phyloP scores from a whole-genome alignment of 2,113 vertebrate species.

The Podarcis cretensis region DNA sequence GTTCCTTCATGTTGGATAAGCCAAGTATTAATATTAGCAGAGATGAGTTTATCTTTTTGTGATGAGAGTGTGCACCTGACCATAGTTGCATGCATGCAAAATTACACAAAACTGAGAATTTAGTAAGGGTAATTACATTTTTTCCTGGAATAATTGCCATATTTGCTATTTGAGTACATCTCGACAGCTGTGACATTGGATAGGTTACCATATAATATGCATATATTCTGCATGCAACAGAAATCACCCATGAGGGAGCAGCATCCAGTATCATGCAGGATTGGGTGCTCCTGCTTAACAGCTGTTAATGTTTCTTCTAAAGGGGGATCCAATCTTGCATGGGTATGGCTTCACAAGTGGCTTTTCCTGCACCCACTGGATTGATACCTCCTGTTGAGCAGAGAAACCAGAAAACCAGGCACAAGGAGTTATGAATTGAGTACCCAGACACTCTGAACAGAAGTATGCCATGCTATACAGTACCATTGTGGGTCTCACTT shows the following conservation, averaged over 20 bases:
- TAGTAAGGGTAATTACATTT: neutral
- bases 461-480: neutral
- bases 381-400: too few species aligned
- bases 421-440: neutral
- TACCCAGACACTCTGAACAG: neutral
- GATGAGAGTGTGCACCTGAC: neutral
- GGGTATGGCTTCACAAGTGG: too few species aligned
- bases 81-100: conserved; percentile 14
- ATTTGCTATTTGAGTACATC: neutral
- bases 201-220: neutral
- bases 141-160: neutral
- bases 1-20: conserved; percentile 21
- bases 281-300: too few species aligned
- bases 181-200: neutral
- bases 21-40: conserved; percentile 11
- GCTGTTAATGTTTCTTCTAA: too few species aligned
- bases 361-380: too few species aligned
- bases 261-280: too few species aligned
- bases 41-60: conserved; percentile 18
- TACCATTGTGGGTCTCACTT: too few species aligned
- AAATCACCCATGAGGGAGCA: too few species aligned
- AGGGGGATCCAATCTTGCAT: too few species aligned
- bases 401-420: neutral
- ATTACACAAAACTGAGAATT: neutral
- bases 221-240: neutral